Evolutionary conservation across 2,888 invertebrate genomes (phyloP), one percentile per base, ranked within the genome.

Genomic region (Asteroscopus sphinx): DNA sequence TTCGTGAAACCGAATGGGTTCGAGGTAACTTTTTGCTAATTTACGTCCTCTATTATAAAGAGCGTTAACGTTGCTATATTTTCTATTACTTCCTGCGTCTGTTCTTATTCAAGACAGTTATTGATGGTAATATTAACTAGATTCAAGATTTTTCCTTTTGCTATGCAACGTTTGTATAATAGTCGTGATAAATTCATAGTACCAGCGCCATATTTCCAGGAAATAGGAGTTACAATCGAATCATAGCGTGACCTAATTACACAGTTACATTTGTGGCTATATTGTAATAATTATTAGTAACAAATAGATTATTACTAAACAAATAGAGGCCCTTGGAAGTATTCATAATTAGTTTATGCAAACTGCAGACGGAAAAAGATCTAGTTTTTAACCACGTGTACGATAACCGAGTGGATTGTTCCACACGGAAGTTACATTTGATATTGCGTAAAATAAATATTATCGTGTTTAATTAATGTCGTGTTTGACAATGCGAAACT

Each of bases 381-480:
- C 86, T 84, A 85, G 87, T 81, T 86, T 76, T 73, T 62, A 44
- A 61, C 70, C 87, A 82, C 87, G 88, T 87, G 88, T 83, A 47
- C 28, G 86, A 87, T 86, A 87, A 86, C 76, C 45, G 42, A 58
- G 51, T 70, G 72, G 78, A 73, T 68, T 76, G 81, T 82, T 76
- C 76, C 67, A 73, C 53, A 60, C 73, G 80, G 85, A 82, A 81
- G 73, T 73, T 47, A 73, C 26, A 64, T 51, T 66, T 61, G 53
- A 68, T 63, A 72, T 58, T 61, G 61, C 51, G 63, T 69, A 61
- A 69, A 68, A 72, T 64, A 72, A 75, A 77, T 71, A 76, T 76
- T 81, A 81, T 78, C 74, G 64, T 54, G 35, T 41, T 36, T 77
- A 70, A 77, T 76, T 77, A 77, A 66, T 60, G 42, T 54, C 21